Base-by-base conservation (phyloP, 2,888 invertebrate genomes). In the Drosophila nr. perissopoda region DNA sequence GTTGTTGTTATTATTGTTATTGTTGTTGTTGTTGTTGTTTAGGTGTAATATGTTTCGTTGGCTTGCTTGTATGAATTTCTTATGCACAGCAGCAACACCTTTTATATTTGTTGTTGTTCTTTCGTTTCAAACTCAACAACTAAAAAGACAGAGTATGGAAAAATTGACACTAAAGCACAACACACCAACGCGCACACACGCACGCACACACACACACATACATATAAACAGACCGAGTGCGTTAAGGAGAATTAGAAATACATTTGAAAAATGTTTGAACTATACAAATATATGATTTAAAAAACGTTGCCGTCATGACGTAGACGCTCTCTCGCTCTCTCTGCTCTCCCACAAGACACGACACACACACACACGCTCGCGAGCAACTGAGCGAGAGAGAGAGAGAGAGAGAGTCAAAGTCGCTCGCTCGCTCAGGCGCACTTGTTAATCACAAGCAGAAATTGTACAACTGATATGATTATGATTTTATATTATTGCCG, bases 391-490 rank as follows among this genome's bases (percentile, higher is more conserved):
- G 3, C 10, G n/a, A 33, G 27, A 8, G 31, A 36, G 34, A 8
- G 56, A 8, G 56, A 53, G 42, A 48, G 5, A 33, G 40, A 21
- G 27, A n/a, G 21, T 53, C 27, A n/a, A 38, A 40, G 60, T 68
- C 54, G 54, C 53, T 34, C 38, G 33, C 62, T 34, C 58, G 38
- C 53, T 69, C 59, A 21, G 21, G 34, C 33, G 40, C 69, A 61
- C 53, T 61, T 45, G 69, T 54, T 72, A 63, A 70, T 63, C 53
- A 59, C 72, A 72, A 48, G 52, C 66, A 75, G 34, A 76, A 76
- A 57, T 69, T 69, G 56, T 71, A 54, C 71, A 71, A 81, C 85
- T 83, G 83, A 87, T 83, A 83, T 81, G 86, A 81, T 75, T 85
- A 66, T 80, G 68, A 70, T 72, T 84, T 68, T 75, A 70, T 69